Conservation (phyloP, 37 sponge, comb jelly and placozoan species). For the Axinella damicornis region DNA sequence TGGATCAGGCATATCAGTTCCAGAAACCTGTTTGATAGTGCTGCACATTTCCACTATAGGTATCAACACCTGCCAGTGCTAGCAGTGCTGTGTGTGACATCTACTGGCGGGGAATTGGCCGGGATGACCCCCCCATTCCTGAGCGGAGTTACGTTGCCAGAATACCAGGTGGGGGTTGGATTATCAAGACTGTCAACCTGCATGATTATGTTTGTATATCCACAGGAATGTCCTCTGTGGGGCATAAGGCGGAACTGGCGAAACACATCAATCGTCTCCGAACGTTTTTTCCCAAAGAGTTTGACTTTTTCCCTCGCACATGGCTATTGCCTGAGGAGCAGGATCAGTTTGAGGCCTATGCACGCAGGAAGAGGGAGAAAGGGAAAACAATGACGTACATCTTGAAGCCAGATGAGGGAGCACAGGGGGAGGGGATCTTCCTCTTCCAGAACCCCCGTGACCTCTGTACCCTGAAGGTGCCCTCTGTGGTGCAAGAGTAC, state of each 20-base stretch:
- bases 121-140: not conserved
- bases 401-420: conserved; percentile 68
- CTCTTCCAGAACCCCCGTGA: conserved; percentile 27
- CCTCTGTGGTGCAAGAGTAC: conserved; percentile 65
- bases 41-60: not conserved
- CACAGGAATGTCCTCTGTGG: not conserved
- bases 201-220: no score
- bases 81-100: not conserved
- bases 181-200: no score
- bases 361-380: conserved; percentile 5
- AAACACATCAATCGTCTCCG: conserved; percentile 52
- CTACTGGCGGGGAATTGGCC: not conserved
- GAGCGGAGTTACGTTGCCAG: not conserved
- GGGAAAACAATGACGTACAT: conserved; percentile 48
- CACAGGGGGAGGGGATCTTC: conserved; percentile 70
- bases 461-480: not conserved
- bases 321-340: conserved; percentile 66
- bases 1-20: no score
- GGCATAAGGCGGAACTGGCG: not conserved
- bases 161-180: not conserved
- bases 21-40: no score
- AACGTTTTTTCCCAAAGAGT: conserved; percentile 61
- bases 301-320: conserved; percentile 50
- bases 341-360: conserved; percentile 32
- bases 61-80: not conserved